Evolutionary conservation across 2,888 invertebrate genomes (phyloP), one percentile per base, ranked within the genome.

Genomic region (Teleogryllus oceanicus): DNA sequence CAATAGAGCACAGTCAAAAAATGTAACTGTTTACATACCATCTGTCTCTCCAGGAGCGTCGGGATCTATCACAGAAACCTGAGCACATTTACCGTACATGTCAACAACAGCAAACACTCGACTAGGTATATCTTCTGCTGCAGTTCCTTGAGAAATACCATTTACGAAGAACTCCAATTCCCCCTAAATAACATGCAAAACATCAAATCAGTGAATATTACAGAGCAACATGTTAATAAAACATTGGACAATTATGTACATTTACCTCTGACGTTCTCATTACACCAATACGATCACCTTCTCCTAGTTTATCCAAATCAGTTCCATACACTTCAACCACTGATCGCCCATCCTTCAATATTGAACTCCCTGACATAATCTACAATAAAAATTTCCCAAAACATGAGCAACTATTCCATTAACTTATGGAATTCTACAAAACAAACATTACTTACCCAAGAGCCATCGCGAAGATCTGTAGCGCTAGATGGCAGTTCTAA

Each of bases 81-180:
- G 94, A 37, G 93, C 92, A 87, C 94, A 95, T 86, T 94, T 93
- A 5, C 95, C 95, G 86, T 94, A 95, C 84, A 96, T 88, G 87
- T 95, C 94, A 37, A 96, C 91, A 74, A 96, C 90, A 50, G 93
- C 95, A 88, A 91, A 94, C 12, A 95, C 90, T 80, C 91, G 89
- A 24, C 89, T 85, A 0, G 97, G 97, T 83, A 97, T 88, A 83
- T 92, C 93, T 83, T 89, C 90, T 0, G 94, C 95, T 3, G 96
- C 97, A 74, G 95, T 90, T 1, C 97, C 97, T 86, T 96, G 95
- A 37, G 96, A 94, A 83, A 93, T 91, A 2, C 96, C 96, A 87
- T 97, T 97, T 21, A 97, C 91, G 86, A 92, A 96, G 87, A 97
- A 96, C 85, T 96, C 90, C 81, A 98, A 88, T 84, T 96, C 95